Evolutionary conservation across 2,888 invertebrate species (phyloP), one percentile per base, ranked within the genome.

Genomic region (Synanthedon formicaeformis): DNA sequence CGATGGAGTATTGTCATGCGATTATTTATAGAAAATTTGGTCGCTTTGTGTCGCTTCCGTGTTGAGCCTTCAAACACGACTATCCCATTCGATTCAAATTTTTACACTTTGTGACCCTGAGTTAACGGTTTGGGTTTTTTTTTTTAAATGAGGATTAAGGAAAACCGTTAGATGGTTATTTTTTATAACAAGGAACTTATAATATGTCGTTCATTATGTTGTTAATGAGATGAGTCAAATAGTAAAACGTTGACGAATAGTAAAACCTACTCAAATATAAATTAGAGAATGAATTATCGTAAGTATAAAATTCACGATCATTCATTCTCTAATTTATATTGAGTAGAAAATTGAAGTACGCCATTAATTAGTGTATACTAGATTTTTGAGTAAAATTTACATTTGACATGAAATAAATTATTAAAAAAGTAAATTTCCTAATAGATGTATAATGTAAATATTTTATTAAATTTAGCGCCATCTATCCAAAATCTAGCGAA

Each of bases 11-110:
- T 85, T 85, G 85, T 86, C 70, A 78, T 71, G 71, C 80, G 83
- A 84, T 84, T 85, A 86, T 85, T 86, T 85, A 83, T 86, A 85
- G 82, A 85, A 82, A 83, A 83, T 81, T 85, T 79, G 74, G 78
- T 67, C 71, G 73, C 81, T 82, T 86, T 85, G 83, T 85, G 73
- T 70, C 69, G 73, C 73, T 77, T 78, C 76, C 73, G 77, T 78
- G 71, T 67, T 59, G 54, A 54, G 54, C 51, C 54, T 55, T 55
- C 62, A 70, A 63, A 69, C 66, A 63, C 63, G 56, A 55, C 63
- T 63, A 64, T 67, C 68, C 65, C 69, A 73, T 71, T 74, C 65
- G 64, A 71, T 75, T 78, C 71, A 71, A n/a, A 51, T 71, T 70
- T 66, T 64, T 59, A 62, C 65, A 67, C 66, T 60, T 60, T 70